phyloP scores from a whole-genome alignment of 2,113 vertebrate genomes.

The Laterallus jamaicensis region DNA sequence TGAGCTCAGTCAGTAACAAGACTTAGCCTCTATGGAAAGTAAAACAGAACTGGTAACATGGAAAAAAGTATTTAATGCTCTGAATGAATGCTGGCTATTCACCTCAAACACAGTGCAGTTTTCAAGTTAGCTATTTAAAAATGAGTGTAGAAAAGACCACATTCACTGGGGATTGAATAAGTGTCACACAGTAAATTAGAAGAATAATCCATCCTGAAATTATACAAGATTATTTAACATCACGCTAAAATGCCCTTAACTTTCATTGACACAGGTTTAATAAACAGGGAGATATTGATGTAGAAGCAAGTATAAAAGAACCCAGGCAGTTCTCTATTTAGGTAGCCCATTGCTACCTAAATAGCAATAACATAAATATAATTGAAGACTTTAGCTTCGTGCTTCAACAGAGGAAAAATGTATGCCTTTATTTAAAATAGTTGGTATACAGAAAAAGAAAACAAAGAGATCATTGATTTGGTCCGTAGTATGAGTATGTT shows the following conservation, averaged over 20 bases:
- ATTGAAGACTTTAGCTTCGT: neutral
- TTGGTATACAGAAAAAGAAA: neutral
- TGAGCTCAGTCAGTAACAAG: neutral
- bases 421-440: neutral
- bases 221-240: neutral
- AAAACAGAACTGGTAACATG: neutral
- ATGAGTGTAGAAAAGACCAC: rapidly evolving
- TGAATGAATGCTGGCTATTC: neutral
- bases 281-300: neutral
- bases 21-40: neutral
- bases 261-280: neutral
- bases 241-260: neutral
- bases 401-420: neutral
- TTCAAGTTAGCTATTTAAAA: neutral
- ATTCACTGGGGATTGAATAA: neutral
- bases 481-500: neutral
- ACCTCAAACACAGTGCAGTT: neutral
- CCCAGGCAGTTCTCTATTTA: neutral
- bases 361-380: neutral
- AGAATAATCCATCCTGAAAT: neutral
- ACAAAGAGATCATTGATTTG: neutral
- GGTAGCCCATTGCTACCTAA: neutral
- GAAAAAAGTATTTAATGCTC: neutral
- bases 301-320: neutral
- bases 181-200: neutral